Evolutionary conservation across 2,797 vertebrate species (phyloP).

Genomic region (Novumbra hubbsi): DNA sequence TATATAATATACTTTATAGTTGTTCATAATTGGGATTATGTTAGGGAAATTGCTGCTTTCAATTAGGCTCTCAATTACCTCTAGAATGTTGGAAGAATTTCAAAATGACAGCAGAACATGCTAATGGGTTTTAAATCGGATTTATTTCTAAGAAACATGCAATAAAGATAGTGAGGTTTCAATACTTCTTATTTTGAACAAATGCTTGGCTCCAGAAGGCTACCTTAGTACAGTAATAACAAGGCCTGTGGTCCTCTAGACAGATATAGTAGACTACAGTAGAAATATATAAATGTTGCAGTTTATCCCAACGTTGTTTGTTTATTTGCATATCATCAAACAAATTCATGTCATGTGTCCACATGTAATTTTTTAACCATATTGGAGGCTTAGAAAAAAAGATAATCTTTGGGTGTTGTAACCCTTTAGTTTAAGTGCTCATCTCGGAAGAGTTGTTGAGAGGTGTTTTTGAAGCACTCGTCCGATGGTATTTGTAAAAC

Average conservation of each 20-base stretch:
- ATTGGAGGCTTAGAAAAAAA: too few relatives aligned
- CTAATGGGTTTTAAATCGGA: neutral
- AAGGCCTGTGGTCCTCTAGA: neutral
- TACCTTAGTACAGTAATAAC: neutral
- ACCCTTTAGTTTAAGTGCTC: too few relatives aligned
- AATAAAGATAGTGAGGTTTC: neutral
- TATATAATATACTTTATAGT: neutral
- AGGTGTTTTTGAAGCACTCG: too few relatives aligned
- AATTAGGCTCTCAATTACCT: neutral
- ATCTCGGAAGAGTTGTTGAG: too few relatives aligned
- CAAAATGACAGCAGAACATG: slow-evolving; percentile 4
- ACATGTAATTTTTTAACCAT: too few relatives aligned
- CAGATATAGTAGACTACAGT: neutral
- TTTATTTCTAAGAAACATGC: neutral
- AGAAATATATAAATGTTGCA: too few relatives aligned
- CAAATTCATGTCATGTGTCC: too few relatives aligned
- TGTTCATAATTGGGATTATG: slow-evolving; percentile 1
- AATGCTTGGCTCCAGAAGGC: neutral
- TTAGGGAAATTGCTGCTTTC: slow-evolving; percentile 4
- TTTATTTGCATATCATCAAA: too few relatives aligned
- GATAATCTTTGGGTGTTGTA: too few relatives aligned
- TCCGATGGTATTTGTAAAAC: too few relatives aligned
- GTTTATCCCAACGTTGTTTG: too few relatives aligned
- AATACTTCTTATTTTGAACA: neutral
- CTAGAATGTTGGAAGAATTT: neutral